Evolutionary conservation across 2,888 invertebrate genomes (phyloP).

Genomic region (Spisula solida): DNA sequence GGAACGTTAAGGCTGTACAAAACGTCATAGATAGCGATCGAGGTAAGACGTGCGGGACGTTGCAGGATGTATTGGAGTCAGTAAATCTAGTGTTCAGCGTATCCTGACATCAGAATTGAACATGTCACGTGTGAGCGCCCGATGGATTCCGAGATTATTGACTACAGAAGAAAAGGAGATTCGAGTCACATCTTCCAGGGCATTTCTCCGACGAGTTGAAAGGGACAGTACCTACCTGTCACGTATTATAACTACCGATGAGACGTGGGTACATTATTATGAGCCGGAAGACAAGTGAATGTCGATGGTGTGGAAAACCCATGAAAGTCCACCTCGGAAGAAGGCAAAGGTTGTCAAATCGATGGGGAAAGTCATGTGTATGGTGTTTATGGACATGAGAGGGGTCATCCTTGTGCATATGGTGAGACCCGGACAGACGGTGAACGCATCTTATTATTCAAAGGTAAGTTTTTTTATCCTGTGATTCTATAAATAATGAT

Average conservation of each 20-base stretch:
- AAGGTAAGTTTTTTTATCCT: neutral
- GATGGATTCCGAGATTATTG: neutral
- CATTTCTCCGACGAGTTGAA: neutral
- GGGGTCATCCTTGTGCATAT: neutral
- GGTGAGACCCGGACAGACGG: neutral
- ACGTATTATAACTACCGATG: neutral
- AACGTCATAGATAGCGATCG: too few relatives aligned
- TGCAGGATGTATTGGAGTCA: too few relatives aligned
- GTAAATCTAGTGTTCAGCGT: too few relatives aligned
- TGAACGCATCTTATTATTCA: neutral
- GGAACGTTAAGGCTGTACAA: too few relatives aligned
- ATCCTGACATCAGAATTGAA: too few relatives aligned
- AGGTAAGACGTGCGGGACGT: too few relatives aligned
- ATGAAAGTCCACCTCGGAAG: neutral
- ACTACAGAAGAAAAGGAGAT: neutral
- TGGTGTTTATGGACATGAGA: neutral
- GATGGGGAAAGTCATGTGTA: conserved; percentile 4
- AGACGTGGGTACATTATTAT: neutral
- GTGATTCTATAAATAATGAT: neutral
- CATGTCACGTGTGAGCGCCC: neutral
- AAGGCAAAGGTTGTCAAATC: neutral
- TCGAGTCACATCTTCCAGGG: neutral
- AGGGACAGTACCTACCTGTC: neutral
- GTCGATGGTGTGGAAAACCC: neutral
- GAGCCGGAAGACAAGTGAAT: neutral